Evolutionary conservation across 64 coral and sea anemone genomes (phyloP), one percentile per base, ranked within the genome.

Genomic region (Porites australiensis): DNA sequence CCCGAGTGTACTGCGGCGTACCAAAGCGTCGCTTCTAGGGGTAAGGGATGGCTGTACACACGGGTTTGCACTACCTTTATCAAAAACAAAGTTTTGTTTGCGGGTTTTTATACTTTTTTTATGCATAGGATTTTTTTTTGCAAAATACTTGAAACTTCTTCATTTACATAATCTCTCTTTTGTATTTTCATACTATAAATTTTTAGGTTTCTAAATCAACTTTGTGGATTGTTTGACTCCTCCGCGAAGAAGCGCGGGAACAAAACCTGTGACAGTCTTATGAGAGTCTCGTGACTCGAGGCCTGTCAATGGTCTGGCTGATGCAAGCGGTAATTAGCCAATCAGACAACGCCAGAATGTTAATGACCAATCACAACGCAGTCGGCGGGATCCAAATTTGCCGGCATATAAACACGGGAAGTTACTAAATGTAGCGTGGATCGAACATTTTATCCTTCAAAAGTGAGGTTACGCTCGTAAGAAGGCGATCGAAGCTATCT

Each of bases 261-360:
- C 4, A 4, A 10, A 81, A 10, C 78, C 62, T 61, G 78, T 81
- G 57, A 78, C 6, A 50, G 73, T 76, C 73, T 19, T 76, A 44
- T 76, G 73, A 76, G 19, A 81, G 78, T 61, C 78, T 81, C 55
- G 78, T 81, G 78, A 81, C 78, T 65, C 13, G 44, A 13, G 4
- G 14, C 7, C 57, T 82, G 58, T 64, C 60, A 13, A 16, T 5
- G 4, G 14, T 14, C 57, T 82, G 58, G 48, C 60, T 82, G 60
- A 82, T 82, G 79, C 79, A 82, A 66, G 12, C 44, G 60, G 13
- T 49, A 44, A 82, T 82, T 82, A 62, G 43, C 79, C 79, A 82
- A 84, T 84, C 61, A 67, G 44, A 50, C 50, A 6, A 69, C 61
- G 47, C 44, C 13, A 84, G 53, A 84, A 69, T 69, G 10, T 3